Base-by-base conservation (phyloP, 2,888 invertebrate species). In the Melinaea marsaeus region DNA sequence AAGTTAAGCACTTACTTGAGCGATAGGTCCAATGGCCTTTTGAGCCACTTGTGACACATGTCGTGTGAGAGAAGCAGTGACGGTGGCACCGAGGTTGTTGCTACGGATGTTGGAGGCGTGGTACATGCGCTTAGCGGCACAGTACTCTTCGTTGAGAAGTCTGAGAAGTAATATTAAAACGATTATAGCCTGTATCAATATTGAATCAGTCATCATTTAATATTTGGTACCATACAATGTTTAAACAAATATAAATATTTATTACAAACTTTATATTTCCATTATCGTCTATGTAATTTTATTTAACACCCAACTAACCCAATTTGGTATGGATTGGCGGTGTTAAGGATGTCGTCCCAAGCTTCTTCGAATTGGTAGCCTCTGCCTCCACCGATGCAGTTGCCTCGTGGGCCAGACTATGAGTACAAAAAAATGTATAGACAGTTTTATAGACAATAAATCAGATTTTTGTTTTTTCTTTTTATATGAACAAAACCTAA, bases 131-230 rank as follows among this genome's bases (percentile, higher is more conserved):
- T 79, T 85, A 33, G 78, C 74, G 11, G 80, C 73, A 71, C 89
- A 89, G 80, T 84, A 88, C 62, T 81, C 75, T 63, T 87, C 86
- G 61, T 85, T 77, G 59, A 85, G 22, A 37, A 81, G 72, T 0
- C 89, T 89, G 61, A 42, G 42, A 42, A 9, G 9, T 9, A 42
- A 37, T 37, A 37, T 6, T 7, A 37, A n/a, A 37, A 37, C 37
- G 37, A 1, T 37, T 37, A 37, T 1, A 7, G 37, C 7, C 7
- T 37, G 37, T 37, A 1, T 37, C 37, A 37, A 37, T 37, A 37
- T 37, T 4, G 7, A 37, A 37, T 6, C 4, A 6, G 37, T 37
- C 37, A 37, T 37, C 37, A 22, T 22, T 22, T 22, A 22, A 22
- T 22, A 22, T 22, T 22, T 22, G 22, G 22, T 22, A 22, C 22